These are phyloP conservation scores for Dicentrarchus labrax DNA, from an alignment of 2,113 vertebrate genomes.

Conservation along the genomic window DNA sequence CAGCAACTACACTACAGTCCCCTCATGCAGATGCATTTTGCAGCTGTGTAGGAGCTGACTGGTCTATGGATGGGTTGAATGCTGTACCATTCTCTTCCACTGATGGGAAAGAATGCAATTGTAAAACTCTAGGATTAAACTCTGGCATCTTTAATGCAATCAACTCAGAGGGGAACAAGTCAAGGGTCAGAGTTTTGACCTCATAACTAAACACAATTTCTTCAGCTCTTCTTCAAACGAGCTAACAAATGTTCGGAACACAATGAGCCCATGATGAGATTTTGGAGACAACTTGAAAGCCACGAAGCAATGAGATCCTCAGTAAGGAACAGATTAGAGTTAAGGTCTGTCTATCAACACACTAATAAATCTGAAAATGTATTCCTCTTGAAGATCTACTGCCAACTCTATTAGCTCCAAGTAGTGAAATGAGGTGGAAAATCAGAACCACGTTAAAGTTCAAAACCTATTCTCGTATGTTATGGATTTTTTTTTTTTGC, in stretches of 20 bases:
- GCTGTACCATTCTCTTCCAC: neutral
- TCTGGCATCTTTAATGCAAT: slow-evolving; percentile 49
- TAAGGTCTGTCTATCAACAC: slow-evolving; percentile 61
- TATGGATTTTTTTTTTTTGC: slow-evolving; percentile 1
- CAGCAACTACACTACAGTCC: neutral
- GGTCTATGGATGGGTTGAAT: slow-evolving; percentile 14
- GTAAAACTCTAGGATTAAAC: slow-evolving; percentile 33
- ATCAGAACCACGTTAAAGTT: slow-evolving; percentile 61
- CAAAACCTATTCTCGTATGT: neutral
- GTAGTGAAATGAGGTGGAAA: slow-evolving; percentile 73
- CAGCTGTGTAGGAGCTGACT: slow-evolving; percentile 29
- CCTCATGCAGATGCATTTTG: slow-evolving; percentile 34
- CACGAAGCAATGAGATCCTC: slow-evolving; percentile 7
- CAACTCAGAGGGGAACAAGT: slow-evolving; percentile 22
- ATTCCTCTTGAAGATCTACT: slow-evolving; percentile 44
- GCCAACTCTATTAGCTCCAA: slow-evolving; percentile 40
- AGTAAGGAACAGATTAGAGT: slow-evolving; percentile 45
- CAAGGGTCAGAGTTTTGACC: slow-evolving; percentile 22
- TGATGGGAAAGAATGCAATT: slow-evolving; percentile 21
- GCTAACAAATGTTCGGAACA: slow-evolving; percentile 6
- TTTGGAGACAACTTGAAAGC: slow-evolving; percentile 50
- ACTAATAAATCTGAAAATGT: slow-evolving; percentile 55
- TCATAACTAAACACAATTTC: slow-evolving; percentile 26
- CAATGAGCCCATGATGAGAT: slow-evolving; percentile 11
- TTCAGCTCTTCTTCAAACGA: slow-evolving; percentile 13